phyloP scores from a whole-genome alignment of 2,113 vertebrate genomes.

The Chiloscyllium plagiosum region DNA sequence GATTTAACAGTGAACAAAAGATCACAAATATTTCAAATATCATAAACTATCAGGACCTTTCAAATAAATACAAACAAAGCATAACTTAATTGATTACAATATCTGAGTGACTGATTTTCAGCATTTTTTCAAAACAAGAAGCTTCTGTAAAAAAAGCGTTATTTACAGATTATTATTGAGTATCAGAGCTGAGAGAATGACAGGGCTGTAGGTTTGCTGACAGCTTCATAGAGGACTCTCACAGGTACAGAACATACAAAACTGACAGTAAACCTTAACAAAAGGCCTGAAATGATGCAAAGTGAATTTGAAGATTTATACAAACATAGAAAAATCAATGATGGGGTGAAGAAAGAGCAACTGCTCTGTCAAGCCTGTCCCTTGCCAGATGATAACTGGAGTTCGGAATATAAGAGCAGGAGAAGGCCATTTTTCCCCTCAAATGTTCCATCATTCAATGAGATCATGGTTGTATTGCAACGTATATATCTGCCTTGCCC shows the following conservation, averaged over 20 bases:
- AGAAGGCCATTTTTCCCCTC: background rate
- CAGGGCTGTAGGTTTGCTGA: background rate
- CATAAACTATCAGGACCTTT: background rate
- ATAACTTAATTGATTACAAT: background rate
- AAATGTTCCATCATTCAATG: background rate
- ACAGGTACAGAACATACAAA: background rate
- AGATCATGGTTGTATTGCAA: no score
- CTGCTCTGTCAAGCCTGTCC: background rate
- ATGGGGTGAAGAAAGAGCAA: no score
- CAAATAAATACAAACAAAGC: background rate
- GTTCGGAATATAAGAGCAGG: background rate
- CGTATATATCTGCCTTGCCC: no score
- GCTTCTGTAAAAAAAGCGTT: background rate
- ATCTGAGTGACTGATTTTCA: background rate
- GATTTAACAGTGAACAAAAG: background rate
- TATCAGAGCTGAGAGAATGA: background rate
- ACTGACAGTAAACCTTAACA: background rate
- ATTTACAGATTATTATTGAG: background rate
- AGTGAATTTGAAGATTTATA: background rate
- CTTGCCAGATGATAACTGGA: background rate
- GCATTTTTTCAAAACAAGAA: background rate
- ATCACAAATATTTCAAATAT: background rate
- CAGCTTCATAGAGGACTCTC: background rate
- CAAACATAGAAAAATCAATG: background rate
- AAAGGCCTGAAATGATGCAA: background rate